phyloP scores from a whole-genome alignment of 1,140 invertebrate genomes.

The Charaxes varanes region DNA sequence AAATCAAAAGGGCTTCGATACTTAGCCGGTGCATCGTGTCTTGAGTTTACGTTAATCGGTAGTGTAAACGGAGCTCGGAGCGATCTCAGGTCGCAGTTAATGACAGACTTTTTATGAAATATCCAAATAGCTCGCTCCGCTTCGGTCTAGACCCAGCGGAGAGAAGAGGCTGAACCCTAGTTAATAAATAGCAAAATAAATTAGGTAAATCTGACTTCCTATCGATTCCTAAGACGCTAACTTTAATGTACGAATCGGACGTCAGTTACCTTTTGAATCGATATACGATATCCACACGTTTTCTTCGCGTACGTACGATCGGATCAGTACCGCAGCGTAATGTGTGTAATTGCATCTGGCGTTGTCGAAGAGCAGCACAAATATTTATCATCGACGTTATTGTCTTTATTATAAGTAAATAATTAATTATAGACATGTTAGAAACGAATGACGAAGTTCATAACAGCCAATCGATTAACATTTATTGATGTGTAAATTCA shows the following conservation, averaged over 20 bases:
- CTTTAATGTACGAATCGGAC: constrained; percentile 34
- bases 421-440: constrained; percentile 25
- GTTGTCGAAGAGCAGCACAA: constrained; percentile 29
- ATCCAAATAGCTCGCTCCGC: constrained; percentile 26
- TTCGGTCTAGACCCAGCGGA: constrained; percentile 13
- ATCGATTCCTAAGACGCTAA: constrained; percentile 62
- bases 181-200: constrained; percentile 64
- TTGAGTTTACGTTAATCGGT: constrained; percentile 8
- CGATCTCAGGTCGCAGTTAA: constrained; percentile 15
- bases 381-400: constrained; percentile 26
- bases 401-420: constrained; percentile 25
- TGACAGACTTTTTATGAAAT: constrained; percentile 61
- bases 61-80: constrained; percentile 16
- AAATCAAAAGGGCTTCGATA: too few relatives aligned
- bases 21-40: constrained; percentile 10
- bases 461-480: constrained; percentile 5
- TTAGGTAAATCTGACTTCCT: constrained; percentile 67
- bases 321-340: constrained; percentile 27
- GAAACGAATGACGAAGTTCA: constrained; percentile 13
- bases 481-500: not conserved
- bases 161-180: constrained; percentile 36
- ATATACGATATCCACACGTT: constrained; percentile 17
- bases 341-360: constrained; percentile 29
- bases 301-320: constrained; percentile 13
- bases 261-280: constrained; percentile 14